Evolutionary conservation across 2,113 vertebrate genomes (phyloP).

Genomic region (Aplodontia rufa): DNA sequence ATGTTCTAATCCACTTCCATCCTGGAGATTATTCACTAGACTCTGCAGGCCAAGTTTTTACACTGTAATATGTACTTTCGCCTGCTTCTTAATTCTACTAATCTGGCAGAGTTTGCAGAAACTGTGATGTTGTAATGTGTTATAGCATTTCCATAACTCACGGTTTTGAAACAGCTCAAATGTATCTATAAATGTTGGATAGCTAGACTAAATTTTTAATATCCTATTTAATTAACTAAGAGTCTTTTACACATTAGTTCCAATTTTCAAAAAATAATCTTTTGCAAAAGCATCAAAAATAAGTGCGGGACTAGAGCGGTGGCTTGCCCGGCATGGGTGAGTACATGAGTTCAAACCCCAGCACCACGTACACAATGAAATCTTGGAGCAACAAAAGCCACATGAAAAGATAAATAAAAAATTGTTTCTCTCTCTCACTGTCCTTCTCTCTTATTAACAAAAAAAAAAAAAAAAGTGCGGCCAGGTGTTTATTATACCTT

Average conservation of each 20-base stretch:
- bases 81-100: not conserved
- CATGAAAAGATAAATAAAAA: too few relatives aligned
- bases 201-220: constrained; percentile 24
- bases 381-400: too few relatives aligned
- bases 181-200: not conserved
- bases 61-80: not conserved
- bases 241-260: not conserved
- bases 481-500: not conserved
- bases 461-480: not conserved
- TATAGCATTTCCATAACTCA: not conserved
- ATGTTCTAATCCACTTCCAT: not conserved
- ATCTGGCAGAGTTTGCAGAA: not conserved
- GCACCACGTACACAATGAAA: too few relatives aligned
- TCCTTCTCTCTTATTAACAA: too few relatives aligned
- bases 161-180: constrained; percentile 41
- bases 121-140: not conserved
- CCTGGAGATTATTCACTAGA: not conserved
- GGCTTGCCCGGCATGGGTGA: too few relatives aligned
- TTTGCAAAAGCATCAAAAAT: constrained; percentile 20
- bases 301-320: too few relatives aligned
- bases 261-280: constrained; percentile 40
- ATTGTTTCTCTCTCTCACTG: too few relatives aligned
- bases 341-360: too few relatives aligned
- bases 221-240: constrained; percentile 42
- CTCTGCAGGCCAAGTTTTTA: not conserved